Conservation (phyloP, 2,113 vertebrate genomes). For the Panthera uncia region DNA sequence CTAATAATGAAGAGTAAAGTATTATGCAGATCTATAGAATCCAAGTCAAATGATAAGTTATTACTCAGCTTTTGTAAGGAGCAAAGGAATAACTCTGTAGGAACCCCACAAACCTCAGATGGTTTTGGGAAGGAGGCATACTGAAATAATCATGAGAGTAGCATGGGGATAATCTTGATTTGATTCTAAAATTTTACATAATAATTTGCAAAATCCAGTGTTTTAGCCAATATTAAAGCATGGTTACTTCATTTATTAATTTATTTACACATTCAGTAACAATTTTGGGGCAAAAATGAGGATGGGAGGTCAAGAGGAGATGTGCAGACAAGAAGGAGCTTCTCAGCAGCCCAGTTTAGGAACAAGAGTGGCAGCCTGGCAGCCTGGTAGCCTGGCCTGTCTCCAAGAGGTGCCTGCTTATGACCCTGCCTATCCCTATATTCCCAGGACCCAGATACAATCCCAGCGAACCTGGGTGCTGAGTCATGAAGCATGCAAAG, state of each 20-base stretch:
- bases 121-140: background rate
- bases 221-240: background rate
- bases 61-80: background rate
- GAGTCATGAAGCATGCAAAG: background rate
- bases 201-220: background rate
- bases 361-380: background rate
- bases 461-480: background rate
- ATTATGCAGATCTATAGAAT: background rate
- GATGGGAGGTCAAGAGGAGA: background rate
- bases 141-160: background rate
- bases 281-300: background rate
- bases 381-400: background rate
- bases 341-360: background rate
- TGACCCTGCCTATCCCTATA: background rate
- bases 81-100: background rate
- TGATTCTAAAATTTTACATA: background rate
- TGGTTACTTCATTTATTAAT: background rate
- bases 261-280: background rate
- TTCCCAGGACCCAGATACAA: background rate
- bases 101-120: background rate
- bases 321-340: background rate
- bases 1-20: background rate
- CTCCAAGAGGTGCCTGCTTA: too few species aligned
- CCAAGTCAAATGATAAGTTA: background rate
- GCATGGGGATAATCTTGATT: background rate